Percentiles rank a stretch among this genome's conserved stretches.
These are phyloP conservation scores for Pissodes strobi DNA, from an alignment of 1,140 invertebrate species.

Conservation along the genomic window DNA sequence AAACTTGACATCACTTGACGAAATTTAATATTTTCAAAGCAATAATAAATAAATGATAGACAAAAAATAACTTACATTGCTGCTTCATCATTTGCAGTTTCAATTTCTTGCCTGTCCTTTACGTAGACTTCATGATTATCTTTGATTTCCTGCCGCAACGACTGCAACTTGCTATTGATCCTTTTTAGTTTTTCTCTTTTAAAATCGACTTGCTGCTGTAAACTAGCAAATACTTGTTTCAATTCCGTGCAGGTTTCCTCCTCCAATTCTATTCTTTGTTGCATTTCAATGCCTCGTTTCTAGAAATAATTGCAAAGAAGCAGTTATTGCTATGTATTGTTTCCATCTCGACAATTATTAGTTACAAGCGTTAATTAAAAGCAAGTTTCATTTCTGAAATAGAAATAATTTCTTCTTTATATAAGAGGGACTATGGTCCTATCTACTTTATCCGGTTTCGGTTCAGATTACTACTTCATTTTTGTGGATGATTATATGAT, in stretches of 20 bases:
- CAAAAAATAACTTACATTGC: slow-evolving; percentile 60
- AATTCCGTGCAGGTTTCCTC: slow-evolving; percentile 88
- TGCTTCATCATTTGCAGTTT: slow-evolving; percentile 82
- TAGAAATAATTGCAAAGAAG: too few relatives aligned
- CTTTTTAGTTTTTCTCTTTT: slow-evolving; percentile 89
- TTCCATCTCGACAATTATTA: not conserved
- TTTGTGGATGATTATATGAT: too few relatives aligned
- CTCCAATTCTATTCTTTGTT: slow-evolving; percentile 83
- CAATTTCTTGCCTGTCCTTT: slow-evolving; percentile 71
- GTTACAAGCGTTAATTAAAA: too few relatives aligned
- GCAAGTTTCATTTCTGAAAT: too few relatives aligned
- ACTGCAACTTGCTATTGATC: slow-evolving; percentile 59
- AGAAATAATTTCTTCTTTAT: too few relatives aligned
- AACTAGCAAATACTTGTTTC: slow-evolving; percentile 79
- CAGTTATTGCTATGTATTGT: not conserved
- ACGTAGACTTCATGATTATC: slow-evolving; percentile 54
- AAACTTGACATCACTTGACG: too few relatives aligned
- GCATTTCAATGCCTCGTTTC: slow-evolving; percentile 78
- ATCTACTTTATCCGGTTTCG: too few relatives aligned
- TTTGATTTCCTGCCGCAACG: slow-evolving; percentile 52
- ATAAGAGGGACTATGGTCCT: too few relatives aligned
- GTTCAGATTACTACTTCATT: too few relatives aligned
- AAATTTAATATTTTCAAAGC: too few relatives aligned
- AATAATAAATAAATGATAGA: too few relatives aligned
- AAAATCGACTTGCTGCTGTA: slow-evolving; percentile 90